Base-by-base conservation (phyloP, 92 coral and sea anemone genomes). In the Montipora capitata region DNA sequence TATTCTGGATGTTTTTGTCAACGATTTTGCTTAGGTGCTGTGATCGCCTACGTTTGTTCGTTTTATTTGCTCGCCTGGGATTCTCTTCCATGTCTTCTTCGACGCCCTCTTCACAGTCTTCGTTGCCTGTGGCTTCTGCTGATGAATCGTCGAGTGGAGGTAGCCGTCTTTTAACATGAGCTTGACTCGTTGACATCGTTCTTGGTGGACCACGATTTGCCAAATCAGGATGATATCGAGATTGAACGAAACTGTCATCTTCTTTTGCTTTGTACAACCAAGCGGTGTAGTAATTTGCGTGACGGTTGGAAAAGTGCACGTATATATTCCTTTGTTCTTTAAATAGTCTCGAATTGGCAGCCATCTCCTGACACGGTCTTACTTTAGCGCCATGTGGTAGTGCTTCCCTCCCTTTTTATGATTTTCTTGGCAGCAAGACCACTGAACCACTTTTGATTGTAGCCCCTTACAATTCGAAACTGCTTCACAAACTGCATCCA, bases 201-300 rank as follows among this genome's bases (percentile, higher is more conserved):
- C 65, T 78, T 7, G 86, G 86, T 86, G 85, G 90, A 7, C 75
- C 86, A 9, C 14, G 20, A 73, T 77, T 77, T 7, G 38, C 57
- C 77, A 86, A 68, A 44, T 86, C 85, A 7, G 90, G 85, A 57
- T 86, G 90, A 66, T 56, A 68, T 8, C 62, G 10, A 59, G 83
- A 75, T 48, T 86, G 77, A 15, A 78, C 0, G 35, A 48, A 76
- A 9, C 68, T 66, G 35, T 42, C 38, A 17, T 86, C 85, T 43
- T 79, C 71, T 63, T 86, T 78, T 0, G 85, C 77, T 14, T 65
- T 73, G 63, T 86, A 78, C 10, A 75, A 35, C 90, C 61, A 86
- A 14, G 90, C 85, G 69, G 68, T 77, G 42, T 74, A 86, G 82
- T 87, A 87, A 43, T 87, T 87, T 44, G 40, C 72, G 38, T 87